Conservation (phyloP, 2,113 vertebrate species). For the Rhadina sibilatrix region DNA sequence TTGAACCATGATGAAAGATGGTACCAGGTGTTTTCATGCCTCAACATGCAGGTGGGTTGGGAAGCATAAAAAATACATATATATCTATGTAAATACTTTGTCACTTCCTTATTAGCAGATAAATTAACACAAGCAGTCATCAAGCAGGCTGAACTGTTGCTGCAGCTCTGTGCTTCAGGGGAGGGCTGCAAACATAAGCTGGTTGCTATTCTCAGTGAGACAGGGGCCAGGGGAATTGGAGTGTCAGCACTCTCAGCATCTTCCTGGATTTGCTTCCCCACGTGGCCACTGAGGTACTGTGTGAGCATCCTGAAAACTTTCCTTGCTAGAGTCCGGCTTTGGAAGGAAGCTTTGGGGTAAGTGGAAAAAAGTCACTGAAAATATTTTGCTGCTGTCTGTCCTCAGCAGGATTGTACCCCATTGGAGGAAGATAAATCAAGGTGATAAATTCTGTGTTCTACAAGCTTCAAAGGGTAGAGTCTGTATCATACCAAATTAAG, state of each 20-base stretch:
- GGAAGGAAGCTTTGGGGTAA: not conserved
- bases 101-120: not conserved
- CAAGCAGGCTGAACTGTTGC: not conserved
- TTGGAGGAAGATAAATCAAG: not conserved
- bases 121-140: not conserved
- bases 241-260: fast-evolving
- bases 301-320: not conserved
- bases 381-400: not conserved
- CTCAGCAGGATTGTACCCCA: not conserved
- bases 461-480: not conserved
- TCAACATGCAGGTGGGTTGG: not conserved
- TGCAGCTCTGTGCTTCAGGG: not conserved
- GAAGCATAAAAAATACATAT: too few relatives aligned
- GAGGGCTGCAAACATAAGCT: not conserved
- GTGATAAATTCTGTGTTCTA: not conserved
- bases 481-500: not conserved
- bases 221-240: not conserved
- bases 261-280: not conserved
- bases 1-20: not conserved
- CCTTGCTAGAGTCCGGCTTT: fast-evolving
- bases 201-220: not conserved
- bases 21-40: not conserved
- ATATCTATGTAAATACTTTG: not conserved
- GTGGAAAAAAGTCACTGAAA: not conserved
- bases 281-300: not conserved